These are phyloP conservation scores for Euleptes europaea DNA, from an alignment of 2,113 vertebrate genomes.

Conservation along the genomic window DNA sequence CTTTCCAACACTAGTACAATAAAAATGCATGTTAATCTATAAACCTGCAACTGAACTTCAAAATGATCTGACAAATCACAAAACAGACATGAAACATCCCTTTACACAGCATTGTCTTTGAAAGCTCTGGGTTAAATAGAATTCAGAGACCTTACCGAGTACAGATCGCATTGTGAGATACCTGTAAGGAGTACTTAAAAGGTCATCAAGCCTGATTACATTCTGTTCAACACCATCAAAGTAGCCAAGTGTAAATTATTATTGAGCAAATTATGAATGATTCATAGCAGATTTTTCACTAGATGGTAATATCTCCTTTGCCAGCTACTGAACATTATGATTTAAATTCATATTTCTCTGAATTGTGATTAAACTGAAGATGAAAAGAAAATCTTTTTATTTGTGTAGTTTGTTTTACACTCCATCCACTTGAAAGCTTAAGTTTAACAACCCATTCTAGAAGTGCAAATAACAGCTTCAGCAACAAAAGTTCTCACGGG, in stretches of 20 bases:
- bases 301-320: conserved; percentile 60
- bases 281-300: conserved; percentile 66
- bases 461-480: conserved; percentile 28
- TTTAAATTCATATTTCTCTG: conserved; percentile 54
- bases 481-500: not conserved
- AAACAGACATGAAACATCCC: not conserved
- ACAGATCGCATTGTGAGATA: conserved; percentile 55
- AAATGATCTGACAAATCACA: conserved; percentile 18
- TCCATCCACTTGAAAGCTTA: not conserved
- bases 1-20: conserved; percentile 31
- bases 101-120: conserved; percentile 30
- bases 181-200: conserved; percentile 62
- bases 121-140: conserved; percentile 34
- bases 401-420: conserved; percentile 14
- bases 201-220: conserved; percentile 66
- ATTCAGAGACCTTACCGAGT: conserved; percentile 19
- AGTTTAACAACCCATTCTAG: conserved; percentile 8
- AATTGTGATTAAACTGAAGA: conserved; percentile 51
- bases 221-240: conserved; percentile 63
- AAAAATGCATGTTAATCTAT: conserved; percentile 19
- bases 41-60: conserved; percentile 33
- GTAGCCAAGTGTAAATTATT: conserved; percentile 65
- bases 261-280: conserved; percentile 67
- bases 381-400: conserved; percentile 38
- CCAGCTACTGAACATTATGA: conserved; percentile 64